phyloP scores from a whole-genome alignment of 2,888 invertebrate genomes.

The Sarcophaga carnaria region DNA sequence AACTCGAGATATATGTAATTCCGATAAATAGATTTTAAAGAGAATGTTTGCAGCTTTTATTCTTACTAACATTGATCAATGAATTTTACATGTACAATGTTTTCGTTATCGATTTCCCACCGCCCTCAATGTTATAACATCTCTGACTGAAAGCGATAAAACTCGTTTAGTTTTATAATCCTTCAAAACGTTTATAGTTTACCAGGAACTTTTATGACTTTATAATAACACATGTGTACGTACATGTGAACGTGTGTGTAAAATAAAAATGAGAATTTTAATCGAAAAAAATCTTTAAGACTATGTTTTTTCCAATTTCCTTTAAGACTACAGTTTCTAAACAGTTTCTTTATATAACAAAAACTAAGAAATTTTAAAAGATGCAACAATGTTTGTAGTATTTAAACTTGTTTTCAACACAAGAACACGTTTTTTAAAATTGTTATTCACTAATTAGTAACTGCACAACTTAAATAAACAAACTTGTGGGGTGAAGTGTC shows the following conservation, averaged over 20 bases:
- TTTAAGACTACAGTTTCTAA: too few species aligned
- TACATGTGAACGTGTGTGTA: not conserved
- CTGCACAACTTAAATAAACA: slow-evolving; percentile 5
- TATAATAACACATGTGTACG: slow-evolving; percentile 37
- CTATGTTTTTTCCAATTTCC: not conserved
- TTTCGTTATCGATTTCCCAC: too few species aligned
- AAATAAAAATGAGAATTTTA: not conserved
- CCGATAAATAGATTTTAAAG: too few species aligned
- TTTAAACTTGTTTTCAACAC: too few species aligned
- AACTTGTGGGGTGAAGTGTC: slow-evolving; percentile 24
- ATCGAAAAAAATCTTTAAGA: not conserved
- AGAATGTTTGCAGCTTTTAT: too few species aligned
- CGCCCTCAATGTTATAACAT: too few species aligned
- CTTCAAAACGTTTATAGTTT: slow-evolving; percentile 22
- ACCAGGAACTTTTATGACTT: slow-evolving; percentile 40
- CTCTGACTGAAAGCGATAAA: not conserved
- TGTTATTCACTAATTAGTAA: slow-evolving; percentile 8
- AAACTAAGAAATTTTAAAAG: too few species aligned
- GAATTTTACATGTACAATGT: too few species aligned
- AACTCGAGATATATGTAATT: too few species aligned
- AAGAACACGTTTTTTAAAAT: not conserved
- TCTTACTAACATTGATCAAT: too few species aligned
- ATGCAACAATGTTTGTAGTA: too few species aligned
- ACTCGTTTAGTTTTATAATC: slow-evolving; percentile 34
- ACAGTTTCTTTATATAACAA: too few species aligned